A percentile compares a stretch with the other conserved stretches of the same genome.
phyloP scores from a whole-genome alignment of 2,797 vertebrate genomes.

The Mallotus villosus region DNA sequence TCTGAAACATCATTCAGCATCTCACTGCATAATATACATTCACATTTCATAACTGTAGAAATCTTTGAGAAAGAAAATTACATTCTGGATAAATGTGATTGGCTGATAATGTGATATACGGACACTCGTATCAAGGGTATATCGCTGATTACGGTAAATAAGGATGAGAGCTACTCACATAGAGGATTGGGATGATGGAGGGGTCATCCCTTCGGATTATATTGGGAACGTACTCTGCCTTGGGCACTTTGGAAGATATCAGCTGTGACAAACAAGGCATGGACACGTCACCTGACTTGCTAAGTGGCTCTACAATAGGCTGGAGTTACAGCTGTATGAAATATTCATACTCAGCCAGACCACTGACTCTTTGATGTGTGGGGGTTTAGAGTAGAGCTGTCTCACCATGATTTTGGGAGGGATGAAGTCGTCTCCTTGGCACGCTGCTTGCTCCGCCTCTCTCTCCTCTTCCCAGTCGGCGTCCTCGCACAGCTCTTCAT shows the following conservation, averaged over 20 bases:
- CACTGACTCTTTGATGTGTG: too few species aligned
- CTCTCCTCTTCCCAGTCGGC: slow-evolving; percentile 94
- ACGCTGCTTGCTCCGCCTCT: slow-evolving; percentile 88
- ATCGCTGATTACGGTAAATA: too few species aligned
- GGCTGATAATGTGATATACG: too few species aligned
- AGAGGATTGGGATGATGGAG: slow-evolving; percentile 98
- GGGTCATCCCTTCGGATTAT: slow-evolving; percentile 94
- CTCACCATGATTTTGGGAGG: slow-evolving; percentile 98
- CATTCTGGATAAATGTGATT: too few species aligned
- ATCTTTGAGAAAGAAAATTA: too few species aligned
- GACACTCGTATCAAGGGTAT: neutral
- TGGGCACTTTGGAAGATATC: slow-evolving; percentile 98
- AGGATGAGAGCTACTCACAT: slow-evolving; percentile 78
- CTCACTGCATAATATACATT: slow-evolving; percentile 5
- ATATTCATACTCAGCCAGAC: too few species aligned
- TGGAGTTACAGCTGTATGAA: too few species aligned
- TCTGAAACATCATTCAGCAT: neutral
- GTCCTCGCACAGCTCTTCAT: slow-evolving; percentile 83
- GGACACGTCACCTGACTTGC: neutral
- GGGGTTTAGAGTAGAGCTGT: too few species aligned
- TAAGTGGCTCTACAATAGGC: too few species aligned
- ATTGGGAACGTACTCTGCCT: slow-evolving; percentile 95
- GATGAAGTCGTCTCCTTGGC: slow-evolving; percentile 89
- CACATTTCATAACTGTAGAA: neutral
- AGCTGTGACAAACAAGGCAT: slow-evolving; percentile 72